These are phyloP conservation scores for Sebastolobus altivelis DNA, from an alignment of 2,797 vertebrate species.

Conservation along the genomic window DNA sequence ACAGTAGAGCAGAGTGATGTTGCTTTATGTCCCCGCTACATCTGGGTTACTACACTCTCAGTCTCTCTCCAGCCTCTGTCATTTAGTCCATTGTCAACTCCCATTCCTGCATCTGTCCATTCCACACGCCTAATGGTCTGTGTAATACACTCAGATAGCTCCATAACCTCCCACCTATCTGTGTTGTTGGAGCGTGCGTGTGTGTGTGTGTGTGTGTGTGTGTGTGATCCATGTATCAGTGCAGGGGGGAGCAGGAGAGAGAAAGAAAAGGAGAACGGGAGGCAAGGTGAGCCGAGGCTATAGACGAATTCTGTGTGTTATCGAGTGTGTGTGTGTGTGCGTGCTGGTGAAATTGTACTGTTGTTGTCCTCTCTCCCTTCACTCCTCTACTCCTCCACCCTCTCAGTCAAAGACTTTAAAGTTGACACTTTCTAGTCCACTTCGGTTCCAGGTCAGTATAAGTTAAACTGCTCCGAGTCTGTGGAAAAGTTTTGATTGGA, in stretches of 20 bases:
- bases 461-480: background rate
- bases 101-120: conserved; percentile 73
- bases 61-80: conserved; percentile 65
- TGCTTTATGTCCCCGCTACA: conserved; percentile 49
- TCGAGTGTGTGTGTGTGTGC: background rate
- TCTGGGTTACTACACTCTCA: conserved; percentile 57
- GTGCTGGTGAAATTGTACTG: conserved; percentile 11
- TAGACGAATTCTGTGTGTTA: conserved; percentile 18
- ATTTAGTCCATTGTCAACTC: conserved; percentile 75
- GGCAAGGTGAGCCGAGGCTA: conserved; percentile 34
- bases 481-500: background rate
- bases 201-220: conserved; percentile 36
- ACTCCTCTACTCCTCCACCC: background rate
- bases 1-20: conserved; percentile 46
- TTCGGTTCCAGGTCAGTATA: background rate
- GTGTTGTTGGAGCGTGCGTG: conserved; percentile 48
- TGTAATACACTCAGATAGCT: conserved; percentile 79
- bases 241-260: background rate
- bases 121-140: conserved; percentile 82
- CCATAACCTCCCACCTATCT: conserved; percentile 73
- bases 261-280: conserved; percentile 41
- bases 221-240: conserved; percentile 32
- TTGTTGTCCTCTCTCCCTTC: conserved; percentile 33
- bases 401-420: conserved; percentile 27
- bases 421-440: conserved; percentile 18